These are phyloP conservation scores for Elegia similella DNA, from an alignment of 2,888 invertebrate genomes.

Conservation along the genomic window DNA sequence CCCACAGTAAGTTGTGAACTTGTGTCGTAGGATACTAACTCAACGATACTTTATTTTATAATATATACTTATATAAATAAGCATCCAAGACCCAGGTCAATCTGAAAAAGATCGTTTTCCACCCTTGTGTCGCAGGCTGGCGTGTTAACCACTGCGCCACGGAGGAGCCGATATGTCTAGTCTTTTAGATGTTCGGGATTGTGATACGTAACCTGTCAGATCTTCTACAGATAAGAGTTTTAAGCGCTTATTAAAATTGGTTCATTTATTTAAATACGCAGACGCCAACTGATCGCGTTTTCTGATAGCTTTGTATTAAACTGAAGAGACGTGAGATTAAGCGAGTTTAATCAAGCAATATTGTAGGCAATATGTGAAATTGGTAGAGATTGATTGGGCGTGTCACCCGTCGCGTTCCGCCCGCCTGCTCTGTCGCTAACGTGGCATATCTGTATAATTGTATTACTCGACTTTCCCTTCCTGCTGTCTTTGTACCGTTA, in stretches of 20 bases:
- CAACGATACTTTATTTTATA: too few relatives aligned
- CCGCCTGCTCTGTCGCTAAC: slow-evolving; percentile 46
- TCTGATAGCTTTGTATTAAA: neutral
- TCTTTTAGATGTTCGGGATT: too few relatives aligned
- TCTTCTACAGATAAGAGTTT: slow-evolving; percentile 39
- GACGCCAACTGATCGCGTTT: neutral
- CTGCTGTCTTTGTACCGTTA: slow-evolving; percentile 65
- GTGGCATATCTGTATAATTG: slow-evolving; percentile 68
- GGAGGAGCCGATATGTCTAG: too few relatives aligned
- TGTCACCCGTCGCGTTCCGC: slow-evolving; percentile 37
- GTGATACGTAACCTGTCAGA: too few relatives aligned
- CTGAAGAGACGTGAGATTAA: too few relatives aligned
- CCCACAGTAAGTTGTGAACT: too few relatives aligned
- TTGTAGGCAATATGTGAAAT: slow-evolving; percentile 10
- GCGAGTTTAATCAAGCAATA: neutral
- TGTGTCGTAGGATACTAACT: too few relatives aligned
- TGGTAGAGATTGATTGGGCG: slow-evolving; percentile 26
- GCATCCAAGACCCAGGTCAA: too few relatives aligned
- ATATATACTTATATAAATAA: too few relatives aligned
- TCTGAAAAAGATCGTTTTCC: too few relatives aligned
- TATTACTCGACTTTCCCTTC: slow-evolving; percentile 68
- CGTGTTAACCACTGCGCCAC: too few relatives aligned
- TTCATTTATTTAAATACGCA: slow-evolving; percentile 1
- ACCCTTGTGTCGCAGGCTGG: too few relatives aligned
- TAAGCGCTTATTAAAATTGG: slow-evolving; percentile 31